Evolutionary conservation across 2,797 vertebrate species (phyloP), one percentile per base, ranked within the genome.

Genomic region (Micrastur ruficollis): DNA sequence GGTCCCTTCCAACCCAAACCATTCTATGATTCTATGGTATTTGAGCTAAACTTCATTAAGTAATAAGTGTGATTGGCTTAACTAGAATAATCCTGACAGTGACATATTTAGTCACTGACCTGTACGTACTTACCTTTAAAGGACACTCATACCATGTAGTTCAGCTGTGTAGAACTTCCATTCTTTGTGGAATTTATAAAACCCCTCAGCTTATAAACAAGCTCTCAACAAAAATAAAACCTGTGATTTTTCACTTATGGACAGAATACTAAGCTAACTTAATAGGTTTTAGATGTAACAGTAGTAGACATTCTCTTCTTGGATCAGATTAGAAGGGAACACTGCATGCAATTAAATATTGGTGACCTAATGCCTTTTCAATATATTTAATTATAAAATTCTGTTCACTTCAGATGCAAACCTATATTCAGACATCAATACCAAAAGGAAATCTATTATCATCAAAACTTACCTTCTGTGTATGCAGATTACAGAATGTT

Each of bases 131-230:
- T 53, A 11, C 12, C 59, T 40, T 52, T 65, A 66, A 3, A 46
- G 32, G 55, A 32, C 7, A 34, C 2, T 38, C 0, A 1, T 66
- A 68, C 6, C 9, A 15, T 14, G 5, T 50, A 22, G 1, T 83
- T 90, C 31, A 50, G 5, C 8, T 70, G 4, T 32, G 25, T 6
- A 67, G 36, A 74, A 12, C 12, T 71, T 55, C 11, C 2, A 25
- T 62, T 52, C 8, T 52, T 71, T 44, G 16, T 38, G 9, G 21
- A 38, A 78, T 63, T 67, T 53, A 44, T 62, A 62, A 42, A 84
- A 29, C 14, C 27, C 4, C 17, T 70, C 19, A 53, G 8, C 4
- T 80, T 72, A 59, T n/a, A 42, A 72, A 74, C 1, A 66, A 53
- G 3, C 5, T 83, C 19, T 74, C 7, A 12, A 13, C 8, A 90